Conservation (phyloP, 2,888 invertebrate species). For the Cylindroiulus punctatus region DNA sequence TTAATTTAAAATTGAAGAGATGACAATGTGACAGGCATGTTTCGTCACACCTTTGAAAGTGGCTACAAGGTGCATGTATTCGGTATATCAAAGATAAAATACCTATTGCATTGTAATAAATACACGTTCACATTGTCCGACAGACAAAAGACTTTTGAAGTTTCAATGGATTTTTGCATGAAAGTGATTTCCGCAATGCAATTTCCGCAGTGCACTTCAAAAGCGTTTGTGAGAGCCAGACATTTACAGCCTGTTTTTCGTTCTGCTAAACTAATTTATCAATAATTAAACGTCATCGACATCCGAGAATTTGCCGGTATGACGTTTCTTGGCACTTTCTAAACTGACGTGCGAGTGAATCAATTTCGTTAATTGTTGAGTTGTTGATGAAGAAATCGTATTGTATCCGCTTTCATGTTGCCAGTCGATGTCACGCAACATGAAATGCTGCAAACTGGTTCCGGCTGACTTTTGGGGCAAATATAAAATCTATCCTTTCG, state of each 20-base stretch:
- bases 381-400: neutral
- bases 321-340: neutral
- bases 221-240: neutral
- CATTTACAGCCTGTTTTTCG: neutral
- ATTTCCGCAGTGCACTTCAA: slow-evolving; percentile 1
- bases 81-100: neutral
- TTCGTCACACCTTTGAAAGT: neutral
- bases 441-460: neutral
- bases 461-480: neutral
- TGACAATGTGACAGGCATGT: neutral
- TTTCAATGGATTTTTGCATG: neutral
- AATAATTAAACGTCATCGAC: neutral
- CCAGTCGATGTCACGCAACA: neutral
- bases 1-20: neutral
- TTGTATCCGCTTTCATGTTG: neutral
- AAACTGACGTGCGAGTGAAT: neutral
- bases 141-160: neutral
- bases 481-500: too few relatives aligned
- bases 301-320: neutral
- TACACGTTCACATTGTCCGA: neutral
- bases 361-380: neutral
- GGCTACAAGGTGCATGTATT: neutral
- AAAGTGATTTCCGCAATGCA: neutral
- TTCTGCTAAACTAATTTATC: neutral
- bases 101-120: neutral